A percentile compares a stretch with the other conserved stretches of the same genome.
phyloP scores from a whole-genome alignment of 2,797 vertebrate species.

The Coluber constrictor region DNA sequence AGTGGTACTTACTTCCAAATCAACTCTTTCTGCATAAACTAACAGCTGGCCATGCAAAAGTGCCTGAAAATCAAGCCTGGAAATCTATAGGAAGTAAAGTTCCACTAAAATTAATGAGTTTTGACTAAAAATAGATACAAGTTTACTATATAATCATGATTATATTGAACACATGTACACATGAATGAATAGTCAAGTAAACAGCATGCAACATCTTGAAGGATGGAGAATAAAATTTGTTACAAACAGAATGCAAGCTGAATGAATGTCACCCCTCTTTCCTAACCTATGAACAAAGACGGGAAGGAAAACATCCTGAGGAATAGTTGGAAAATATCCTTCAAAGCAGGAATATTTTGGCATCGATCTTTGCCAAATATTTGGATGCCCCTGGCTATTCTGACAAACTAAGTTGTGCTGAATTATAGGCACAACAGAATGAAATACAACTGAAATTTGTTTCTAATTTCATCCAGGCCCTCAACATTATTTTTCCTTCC shows the following conservation, averaged over 20 bases:
- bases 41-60: not conserved
- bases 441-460: conserved; percentile 20
- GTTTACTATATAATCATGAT: not conserved
- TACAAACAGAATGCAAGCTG: not conserved
- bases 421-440: not conserved
- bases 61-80: not conserved
- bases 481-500: conserved; percentile 40
- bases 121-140: not conserved
- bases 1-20: not conserved
- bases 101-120: not conserved
- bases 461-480: conserved; percentile 46
- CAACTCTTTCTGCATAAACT: not conserved
- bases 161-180: not conserved
- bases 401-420: not conserved
- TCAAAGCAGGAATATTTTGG: not conserved
- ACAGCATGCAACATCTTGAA: not conserved
- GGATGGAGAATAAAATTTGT: not conserved
- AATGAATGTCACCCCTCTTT: not conserved
- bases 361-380: not conserved
- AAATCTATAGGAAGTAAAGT: not conserved
- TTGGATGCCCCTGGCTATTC: conserved; percentile 3
- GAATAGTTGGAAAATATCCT: not conserved
- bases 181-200: not conserved
- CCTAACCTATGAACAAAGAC: not conserved
- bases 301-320: conserved; percentile 12